Percentiles rank a stretch among this genome's conserved stretches.
Conservation (phyloP, 1,140 invertebrate genomes). For the Rhynchophorus ferrugineus region DNA sequence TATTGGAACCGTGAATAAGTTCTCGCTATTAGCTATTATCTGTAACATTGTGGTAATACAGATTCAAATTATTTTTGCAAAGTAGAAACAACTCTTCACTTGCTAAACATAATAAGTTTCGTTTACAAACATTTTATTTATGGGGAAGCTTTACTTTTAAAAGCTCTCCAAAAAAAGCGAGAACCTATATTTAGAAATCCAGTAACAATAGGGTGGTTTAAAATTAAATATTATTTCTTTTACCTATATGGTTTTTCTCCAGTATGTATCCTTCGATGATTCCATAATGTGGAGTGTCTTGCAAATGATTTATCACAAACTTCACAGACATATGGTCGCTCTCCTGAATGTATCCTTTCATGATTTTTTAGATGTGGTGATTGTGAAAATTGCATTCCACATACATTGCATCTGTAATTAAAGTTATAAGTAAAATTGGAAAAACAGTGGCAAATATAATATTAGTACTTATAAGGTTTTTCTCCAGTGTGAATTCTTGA, state of each 20-base stretch:
- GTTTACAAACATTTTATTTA: no score
- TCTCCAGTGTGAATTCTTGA: slow-evolving; percentile 71
- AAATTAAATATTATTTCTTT: no score
- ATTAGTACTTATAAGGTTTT: slow-evolving; percentile 60
- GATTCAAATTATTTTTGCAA: no score
- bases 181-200: no score
- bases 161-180: no score
- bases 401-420: slow-evolving; percentile 61
- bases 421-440: not conserved
- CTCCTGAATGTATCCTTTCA: slow-evolving; percentile 83
- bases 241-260: slow-evolving; percentile 76
- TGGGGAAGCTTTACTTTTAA: no score
- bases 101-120: no score
- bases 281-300: slow-evolving; percentile 79
- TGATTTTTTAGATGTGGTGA: slow-evolving; percentile 89
- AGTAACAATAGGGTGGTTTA: no score
- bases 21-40: no score
- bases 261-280: slow-evolving; percentile 90
- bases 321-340: slow-evolving; percentile 79
- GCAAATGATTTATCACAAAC: slow-evolving; percentile 87
- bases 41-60: no score
- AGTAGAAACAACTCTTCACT: no score
- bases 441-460: not conserved
- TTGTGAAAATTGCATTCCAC: slow-evolving; percentile 82
- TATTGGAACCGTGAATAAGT: no score